Evolutionary conservation across 1,140 invertebrate species (phyloP), one percentile per base, ranked within the genome.

Genomic region (Brachionus angularis): DNA sequence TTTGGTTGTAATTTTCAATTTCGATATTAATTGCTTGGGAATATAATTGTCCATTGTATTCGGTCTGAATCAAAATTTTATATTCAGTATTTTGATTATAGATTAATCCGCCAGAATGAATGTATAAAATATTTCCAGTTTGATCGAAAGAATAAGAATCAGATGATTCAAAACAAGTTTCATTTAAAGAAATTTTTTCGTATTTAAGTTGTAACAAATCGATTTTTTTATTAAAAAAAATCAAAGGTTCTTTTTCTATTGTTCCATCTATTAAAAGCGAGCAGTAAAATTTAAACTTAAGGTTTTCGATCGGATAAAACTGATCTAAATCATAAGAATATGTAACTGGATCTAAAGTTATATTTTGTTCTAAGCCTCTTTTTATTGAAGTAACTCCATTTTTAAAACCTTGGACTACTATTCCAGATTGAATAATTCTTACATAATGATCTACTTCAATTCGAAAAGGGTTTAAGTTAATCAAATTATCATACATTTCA

Each of bases 261-360:
- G 47, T 50, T 47, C 62, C 62, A 67, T 47, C 29, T 47, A 47
- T 29, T 31, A 46, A 47, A 8, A 67, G 18, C 1, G 42, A 47
- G 27, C 62, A 67, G 23, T 8, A 67, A 34, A 47, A 67, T 67
- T 36, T 67, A n/a, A 67, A 67, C 21, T 67, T 33, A 3, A 67
- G 25, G 23, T 67, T 50, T 50, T 31, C 47, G 18, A 67, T 23
- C 33, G 29, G 5, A 10, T 5, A 33, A 46, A 25, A 29, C 8
- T 29, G 33, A 36, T 67, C 62, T 1, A 50, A 21, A 33, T 67
- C 62, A 18, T 47, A 47, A 21, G 62, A 67, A 47, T 67, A 67
- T 16, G 33, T 25, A 21, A 42, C 36, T 23, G 62, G 62, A 46
- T 67, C 62, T 12, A 67, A 18, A 67, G 47, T 33, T 33, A 67